Percentiles rank a stretch among this genome's conserved stretches.
Conservation (phyloP, 2,113 vertebrate species). For the Atlantisia rogersi region DNA sequence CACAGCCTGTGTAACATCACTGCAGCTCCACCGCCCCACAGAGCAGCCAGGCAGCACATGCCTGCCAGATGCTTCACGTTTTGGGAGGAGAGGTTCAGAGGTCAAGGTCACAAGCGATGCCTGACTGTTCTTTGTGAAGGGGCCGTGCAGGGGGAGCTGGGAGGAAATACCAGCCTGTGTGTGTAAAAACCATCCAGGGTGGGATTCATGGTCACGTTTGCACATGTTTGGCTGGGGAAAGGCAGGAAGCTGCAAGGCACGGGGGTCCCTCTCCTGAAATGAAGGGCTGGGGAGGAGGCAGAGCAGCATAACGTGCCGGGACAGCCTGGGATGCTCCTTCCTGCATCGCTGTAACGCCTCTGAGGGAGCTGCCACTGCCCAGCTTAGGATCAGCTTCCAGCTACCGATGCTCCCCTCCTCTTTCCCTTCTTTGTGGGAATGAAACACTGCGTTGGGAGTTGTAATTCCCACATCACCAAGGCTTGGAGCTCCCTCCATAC, state of each 20-base stretch:
- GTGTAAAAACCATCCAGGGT: background rate
- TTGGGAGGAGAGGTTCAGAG: background rate
- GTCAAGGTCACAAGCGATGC: background rate
- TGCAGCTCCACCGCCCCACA: background rate
- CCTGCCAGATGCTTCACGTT: background rate
- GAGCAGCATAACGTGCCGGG: background rate
- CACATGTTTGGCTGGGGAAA: background rate
- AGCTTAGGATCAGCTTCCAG: background rate
- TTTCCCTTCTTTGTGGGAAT: background rate
- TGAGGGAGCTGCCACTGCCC: fast-evolving
- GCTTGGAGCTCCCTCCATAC: background rate
- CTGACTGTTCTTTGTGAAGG: background rate
- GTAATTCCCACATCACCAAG: background rate
- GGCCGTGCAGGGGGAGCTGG: background rate
- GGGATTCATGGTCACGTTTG: background rate
- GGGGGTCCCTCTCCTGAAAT: background rate
- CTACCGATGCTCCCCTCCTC: fast-evolving
- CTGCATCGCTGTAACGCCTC: fast-evolving
- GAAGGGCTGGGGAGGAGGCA: background rate
- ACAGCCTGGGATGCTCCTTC: background rate
- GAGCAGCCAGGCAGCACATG: conserved; percentile 7
- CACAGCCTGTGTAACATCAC: background rate
- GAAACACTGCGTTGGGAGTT: background rate
- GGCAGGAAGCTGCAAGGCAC: background rate
- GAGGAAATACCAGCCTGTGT: conserved; percentile 46